Evolutionary conservation across 2,113 vertebrate genomes (phyloP), one percentile per base, ranked within the genome.

Genomic region (Myotis davidii): DNA sequence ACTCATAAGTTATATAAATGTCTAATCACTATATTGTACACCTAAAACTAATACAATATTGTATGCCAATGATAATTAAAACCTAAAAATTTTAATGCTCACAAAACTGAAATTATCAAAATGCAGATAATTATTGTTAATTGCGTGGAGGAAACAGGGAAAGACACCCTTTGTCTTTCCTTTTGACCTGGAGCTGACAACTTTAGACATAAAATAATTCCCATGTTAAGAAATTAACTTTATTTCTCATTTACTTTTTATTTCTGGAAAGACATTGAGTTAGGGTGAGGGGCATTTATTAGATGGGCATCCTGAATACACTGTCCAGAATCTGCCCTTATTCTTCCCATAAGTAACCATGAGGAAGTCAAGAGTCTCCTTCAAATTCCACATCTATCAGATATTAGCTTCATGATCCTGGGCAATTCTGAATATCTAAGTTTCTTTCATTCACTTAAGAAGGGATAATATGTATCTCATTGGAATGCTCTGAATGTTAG

Each of bases 51-150:
- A 82, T 59, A 81, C 61, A 59, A 59, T 56, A 82, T 39, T 61
- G 14, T 61, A 42, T 82, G 34, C 8, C 37, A 82, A 42, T 64
- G 25, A 61, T 42, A 82, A 81, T 25, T 81, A 10, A 39, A 32
- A 82, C 59, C 18, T 42, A 61, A 42, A 32, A 50, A 6, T 20
- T 32, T 83, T 64, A 45, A 83, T 74, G 70, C 69, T 34, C 25
- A 91, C 11, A 91, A 94, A 48, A 90, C 73, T 87, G 73, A 95
- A 52, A 13, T n/a, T 64, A 88, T 73, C 48, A 88, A 97, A 83
- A 83, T 77, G 29, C 25, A 82, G 21, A 37, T n/a, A 85, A 82
- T 73, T 82, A 12, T 76, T 85, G 3, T 88, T 77, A 82, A 85
- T 73, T 82, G 5, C 25, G 65, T 59, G 85, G 16, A 56, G 27